Conservation (phyloP, 2,113 vertebrate species). For the Mystacornis crossleyi region DNA sequence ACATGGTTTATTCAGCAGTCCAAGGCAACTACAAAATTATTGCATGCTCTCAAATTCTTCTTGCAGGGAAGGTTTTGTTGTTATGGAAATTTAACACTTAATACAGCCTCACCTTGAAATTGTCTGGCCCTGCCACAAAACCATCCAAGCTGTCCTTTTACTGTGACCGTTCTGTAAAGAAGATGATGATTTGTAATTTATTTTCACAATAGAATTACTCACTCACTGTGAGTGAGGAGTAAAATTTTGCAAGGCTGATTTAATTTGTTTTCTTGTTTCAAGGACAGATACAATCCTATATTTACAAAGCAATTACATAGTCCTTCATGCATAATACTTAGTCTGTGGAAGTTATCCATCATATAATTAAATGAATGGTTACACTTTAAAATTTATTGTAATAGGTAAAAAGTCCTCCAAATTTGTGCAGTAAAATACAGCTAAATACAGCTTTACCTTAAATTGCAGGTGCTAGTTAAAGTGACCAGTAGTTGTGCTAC, state of each 20-base stretch:
- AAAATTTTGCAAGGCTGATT: slow-evolving; percentile 5
- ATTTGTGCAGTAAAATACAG: background rate
- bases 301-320: slow-evolving; percentile 47
- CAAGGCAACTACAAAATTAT: background rate
- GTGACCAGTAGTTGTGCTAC: background rate
- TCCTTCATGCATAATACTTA: background rate
- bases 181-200: background rate
- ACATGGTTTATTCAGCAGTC: background rate
- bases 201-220: slow-evolving; percentile 20
- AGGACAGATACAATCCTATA: slow-evolving; percentile 35
- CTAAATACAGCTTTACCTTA: background rate
- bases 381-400: background rate
- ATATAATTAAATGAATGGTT: background rate
- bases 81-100: background rate
- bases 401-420: background rate
- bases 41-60: background rate
- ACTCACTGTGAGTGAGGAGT: background rate
- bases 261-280: slow-evolving; percentile 47
- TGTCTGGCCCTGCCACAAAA: background rate
- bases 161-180: background rate
- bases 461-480: background rate
- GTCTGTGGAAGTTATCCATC: background rate
- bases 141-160: background rate
- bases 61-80: background rate
- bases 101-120: background rate